Percentiles rank a stretch among this genome's conserved stretches.
These are phyloP conservation scores for Maconellicoccus hirsutus DNA, from an alignment of 1,140 invertebrate species.

Conservation along the genomic window DNA sequence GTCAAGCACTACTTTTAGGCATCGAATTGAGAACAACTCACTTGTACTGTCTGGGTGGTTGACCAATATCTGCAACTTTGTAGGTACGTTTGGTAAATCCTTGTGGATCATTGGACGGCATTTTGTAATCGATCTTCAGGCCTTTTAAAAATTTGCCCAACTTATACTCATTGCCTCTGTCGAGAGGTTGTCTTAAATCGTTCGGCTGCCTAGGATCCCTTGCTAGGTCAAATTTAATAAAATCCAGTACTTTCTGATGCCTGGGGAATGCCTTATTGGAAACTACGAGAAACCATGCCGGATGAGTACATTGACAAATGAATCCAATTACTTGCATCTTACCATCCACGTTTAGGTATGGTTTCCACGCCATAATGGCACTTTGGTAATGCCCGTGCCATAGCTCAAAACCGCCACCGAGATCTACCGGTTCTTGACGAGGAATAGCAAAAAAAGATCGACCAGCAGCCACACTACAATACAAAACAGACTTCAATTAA, in stretches of 20 bases:
- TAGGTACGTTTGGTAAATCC: conserved; percentile 36
- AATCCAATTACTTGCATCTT: conserved; percentile 27
- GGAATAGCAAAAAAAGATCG: conserved; percentile 41
- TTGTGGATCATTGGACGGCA: conserved; percentile 33
- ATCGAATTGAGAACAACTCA: no score
- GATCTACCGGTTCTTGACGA: conserved; percentile 31
- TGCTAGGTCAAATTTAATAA: background rate
- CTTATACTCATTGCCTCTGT: no score
- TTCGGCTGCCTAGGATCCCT: background rate
- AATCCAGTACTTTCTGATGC: background rate
- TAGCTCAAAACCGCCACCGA: conserved; percentile 52
- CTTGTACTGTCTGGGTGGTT: no score
- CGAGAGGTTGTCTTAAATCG: background rate
- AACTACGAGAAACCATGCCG: conserved; percentile 41
- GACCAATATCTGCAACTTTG: conserved; percentile 39
- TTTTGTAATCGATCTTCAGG: conserved; percentile 38
- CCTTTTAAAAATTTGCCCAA: conserved; percentile 30
- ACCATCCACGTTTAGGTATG: conserved; percentile 65
- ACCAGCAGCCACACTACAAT: conserved; percentile 32
- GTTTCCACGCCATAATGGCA: conserved; percentile 54
- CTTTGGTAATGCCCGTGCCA: conserved; percentile 62
- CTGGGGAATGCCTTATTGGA: conserved; percentile 54
- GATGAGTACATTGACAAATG: no score
- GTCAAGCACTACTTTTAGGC: no score
- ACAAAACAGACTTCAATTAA: conserved; percentile 1